Conservation (phyloP, 2,797 vertebrate species). For the Octomys mimax region DNA sequence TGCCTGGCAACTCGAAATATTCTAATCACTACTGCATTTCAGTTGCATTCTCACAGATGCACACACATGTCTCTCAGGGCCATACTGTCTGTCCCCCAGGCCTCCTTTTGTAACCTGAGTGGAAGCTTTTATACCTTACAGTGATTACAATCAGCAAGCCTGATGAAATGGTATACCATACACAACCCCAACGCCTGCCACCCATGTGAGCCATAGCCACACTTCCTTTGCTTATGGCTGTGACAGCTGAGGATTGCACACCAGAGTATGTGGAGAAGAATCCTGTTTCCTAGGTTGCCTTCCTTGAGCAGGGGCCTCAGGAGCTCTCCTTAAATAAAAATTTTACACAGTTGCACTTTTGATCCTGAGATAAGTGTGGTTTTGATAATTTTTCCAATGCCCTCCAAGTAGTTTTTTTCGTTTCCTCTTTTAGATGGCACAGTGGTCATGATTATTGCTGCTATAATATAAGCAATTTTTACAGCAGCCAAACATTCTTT, state of each 20-base stretch:
- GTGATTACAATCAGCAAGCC: background rate
- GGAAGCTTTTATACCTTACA: background rate
- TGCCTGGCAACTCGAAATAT: too few species aligned
- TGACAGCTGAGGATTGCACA: background rate
- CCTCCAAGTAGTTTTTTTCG: background rate
- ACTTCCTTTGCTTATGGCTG: background rate
- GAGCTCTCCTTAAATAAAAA: background rate
- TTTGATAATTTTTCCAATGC: background rate
- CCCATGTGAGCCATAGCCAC: background rate
- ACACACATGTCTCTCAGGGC: background rate
- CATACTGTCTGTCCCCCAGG: background rate
- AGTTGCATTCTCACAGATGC: background rate
- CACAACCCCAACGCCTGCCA: background rate
- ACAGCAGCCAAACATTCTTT: background rate
- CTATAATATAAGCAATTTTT: background rate
- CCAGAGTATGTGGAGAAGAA: background rate
- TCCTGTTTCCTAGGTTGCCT: background rate
- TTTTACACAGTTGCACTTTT: background rate
- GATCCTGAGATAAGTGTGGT: background rate
- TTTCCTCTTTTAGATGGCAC: background rate
- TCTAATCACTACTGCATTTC: background rate
- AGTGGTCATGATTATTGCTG: too few species aligned
- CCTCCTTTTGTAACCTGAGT: background rate
- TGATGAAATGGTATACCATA: too few species aligned
- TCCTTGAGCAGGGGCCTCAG: background rate